Evolutionary conservation across 1,140 invertebrate genomes (phyloP), one percentile per base, ranked within the genome.

Genomic region (Lethocerus indicus): DNA sequence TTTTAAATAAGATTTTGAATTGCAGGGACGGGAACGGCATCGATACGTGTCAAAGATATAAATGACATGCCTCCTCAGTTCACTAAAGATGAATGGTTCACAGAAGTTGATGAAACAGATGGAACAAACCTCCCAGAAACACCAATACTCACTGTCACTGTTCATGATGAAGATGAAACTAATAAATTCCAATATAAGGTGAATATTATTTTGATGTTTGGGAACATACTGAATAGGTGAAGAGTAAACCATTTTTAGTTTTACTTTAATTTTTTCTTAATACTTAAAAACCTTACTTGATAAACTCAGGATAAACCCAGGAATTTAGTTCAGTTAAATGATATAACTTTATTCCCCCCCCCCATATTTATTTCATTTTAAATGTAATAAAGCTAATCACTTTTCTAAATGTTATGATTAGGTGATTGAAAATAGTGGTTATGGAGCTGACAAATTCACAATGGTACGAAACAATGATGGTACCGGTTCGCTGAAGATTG

Each of bases 401-500:
- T 7, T 32, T 32, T n/a, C 7, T 9, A 32, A n/a, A 32, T 32
- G n/a, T n/a, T n/a, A n/a, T 32, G n/a, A 32, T 32, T n/a, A 73
- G 71, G 78, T 93, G 6, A 86, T 93, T 54, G 88, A 93, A 65
- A 89, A 86, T 63, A 90, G 86, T 61, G 87, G 87, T 35, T 93
- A 90, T 63, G 90, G 90, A 37, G 88, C 90, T 39, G 89, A 94
- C 63, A 93, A 93, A 64, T 94, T 94, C 63, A 93, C 90, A 2
- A 95, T 95, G 89, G 89, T 94, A 20, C 73, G 89, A 43, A 94
- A 94, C 63, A 92, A 91, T 65, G 90, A 94, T 61, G 90, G 89
- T 1, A 94, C 90, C 0, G 90, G 90, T 1, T 93, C 88, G 0
- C 67, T 95, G 43, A 94, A 94, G 71, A 92, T 95, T 53, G 89